Evolutionary conservation across 2,113 vertebrate species (phyloP).

Genomic region (Vulpes vulpes): DNA sequence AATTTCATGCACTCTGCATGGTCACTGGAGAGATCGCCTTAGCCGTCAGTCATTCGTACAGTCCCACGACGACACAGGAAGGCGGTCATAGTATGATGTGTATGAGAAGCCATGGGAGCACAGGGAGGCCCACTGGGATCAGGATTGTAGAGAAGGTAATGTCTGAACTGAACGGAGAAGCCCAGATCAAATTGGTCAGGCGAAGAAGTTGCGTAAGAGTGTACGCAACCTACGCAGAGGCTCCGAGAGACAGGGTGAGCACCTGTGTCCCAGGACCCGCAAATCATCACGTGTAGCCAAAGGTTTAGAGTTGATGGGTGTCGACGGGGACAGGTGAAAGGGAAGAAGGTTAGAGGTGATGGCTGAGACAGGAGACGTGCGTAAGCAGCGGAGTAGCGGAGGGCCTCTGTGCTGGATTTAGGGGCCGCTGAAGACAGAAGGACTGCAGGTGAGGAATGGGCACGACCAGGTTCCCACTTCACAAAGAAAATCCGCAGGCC

Average conservation of each 20-base stretch:
- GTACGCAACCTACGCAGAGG: no score
- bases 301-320: neutral
- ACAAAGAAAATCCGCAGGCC: neutral
- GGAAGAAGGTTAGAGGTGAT: neutral
- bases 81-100: no score
- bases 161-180: neutral
- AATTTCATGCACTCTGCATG: neutral
- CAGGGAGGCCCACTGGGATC: neutral
- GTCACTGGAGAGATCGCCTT: neutral
- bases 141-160: neutral
- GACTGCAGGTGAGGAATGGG: neutral
- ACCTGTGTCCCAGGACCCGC: neutral
- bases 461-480: neutral
- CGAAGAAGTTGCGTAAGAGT: neutral
- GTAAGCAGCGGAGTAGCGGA: neutral
- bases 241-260: neutral
- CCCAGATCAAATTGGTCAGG: neutral
- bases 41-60: neutral
- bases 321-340: neutral
- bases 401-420: accelerated
- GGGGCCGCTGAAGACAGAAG: neutral
- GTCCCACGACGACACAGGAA: neutral
- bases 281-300: neutral
- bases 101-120: neutral
- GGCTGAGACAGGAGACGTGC: neutral